Base-by-base conservation (phyloP, 2,113 vertebrate species). In the Amphilophus citrinellus region DNA sequence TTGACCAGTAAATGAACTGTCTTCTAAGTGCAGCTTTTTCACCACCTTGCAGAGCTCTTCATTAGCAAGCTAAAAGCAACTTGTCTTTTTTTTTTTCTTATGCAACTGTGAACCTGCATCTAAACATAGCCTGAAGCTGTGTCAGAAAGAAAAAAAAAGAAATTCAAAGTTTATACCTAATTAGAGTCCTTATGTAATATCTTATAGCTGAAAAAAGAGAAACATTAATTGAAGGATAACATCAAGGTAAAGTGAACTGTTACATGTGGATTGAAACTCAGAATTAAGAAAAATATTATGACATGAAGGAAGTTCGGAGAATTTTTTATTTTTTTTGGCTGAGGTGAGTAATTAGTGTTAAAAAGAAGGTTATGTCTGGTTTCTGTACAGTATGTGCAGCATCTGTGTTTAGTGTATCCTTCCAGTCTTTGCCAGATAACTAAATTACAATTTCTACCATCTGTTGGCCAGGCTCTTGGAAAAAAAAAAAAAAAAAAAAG, bases 371-470 rank as follows among this genome's bases (percentile, higher is more conserved):
- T 83, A 77, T 37, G 50, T 30, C 65, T 50, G 65, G 42, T 71
- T 71, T 71, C 42, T 50, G 9, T 30, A 71, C 42, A 50, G 42
- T 71, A 30, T 71, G 65, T 58, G 76, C 76, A 75, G 83, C 78
- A 84, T 65, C 59, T 86, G 62, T 82, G 57, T 61, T 76, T 10
- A 53, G 18, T n/a, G 57, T 39, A 68, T 84, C 61, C 85, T 92
- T 91, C 84, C 71, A 86, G 11, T 68, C 68, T 32, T 8, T 57
- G 81, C 91, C 91, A 92, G 71, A 83, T 3, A 86, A 78, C 87
- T 90, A 86, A 87, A 87, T 91, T 77, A 86, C 57, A 83, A 18
- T 85, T 62, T 58, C 42, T 66, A 44, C 89, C 91, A 89, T 91
- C 87, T 92, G 89, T 35, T 83, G 58, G 22, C 63, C 73, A 86